Conservation (phyloP, 2,113 vertebrate genomes). For the Murina feae region DNA sequence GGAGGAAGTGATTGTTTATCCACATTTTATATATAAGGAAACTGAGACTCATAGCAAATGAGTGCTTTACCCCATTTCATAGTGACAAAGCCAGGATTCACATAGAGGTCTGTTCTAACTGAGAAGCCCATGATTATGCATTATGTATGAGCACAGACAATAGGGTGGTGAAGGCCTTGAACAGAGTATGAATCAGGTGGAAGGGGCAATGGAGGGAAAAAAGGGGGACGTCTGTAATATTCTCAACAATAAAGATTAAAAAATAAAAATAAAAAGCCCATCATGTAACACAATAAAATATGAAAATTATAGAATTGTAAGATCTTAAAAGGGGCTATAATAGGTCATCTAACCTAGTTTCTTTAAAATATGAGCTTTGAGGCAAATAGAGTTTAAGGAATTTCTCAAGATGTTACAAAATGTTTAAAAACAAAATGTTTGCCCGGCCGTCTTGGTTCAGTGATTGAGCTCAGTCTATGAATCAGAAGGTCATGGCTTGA, state of each 20-base stretch:
- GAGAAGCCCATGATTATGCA: not conserved
- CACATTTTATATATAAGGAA: not conserved
- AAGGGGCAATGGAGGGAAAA: too few species aligned
- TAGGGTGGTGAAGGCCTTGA: too few species aligned
- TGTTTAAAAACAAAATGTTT: not conserved
- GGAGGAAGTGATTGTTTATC: not conserved
- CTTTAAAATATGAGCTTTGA: not conserved
- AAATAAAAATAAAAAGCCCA: too few species aligned
- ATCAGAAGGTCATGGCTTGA: too few species aligned
- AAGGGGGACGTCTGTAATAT: too few species aligned
- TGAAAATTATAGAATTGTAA: not conserved
- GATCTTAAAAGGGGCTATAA: not conserved
- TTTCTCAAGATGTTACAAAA: not conserved
- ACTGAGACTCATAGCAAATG: not conserved
- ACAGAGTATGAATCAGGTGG: too few species aligned
- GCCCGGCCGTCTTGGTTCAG: too few species aligned
- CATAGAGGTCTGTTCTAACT: not conserved
- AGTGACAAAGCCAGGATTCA: not conserved
- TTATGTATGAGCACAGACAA: too few species aligned
- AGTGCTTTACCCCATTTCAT: not conserved
- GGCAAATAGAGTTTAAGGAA: not conserved
- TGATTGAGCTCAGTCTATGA: too few species aligned
- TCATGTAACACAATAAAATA: not conserved
- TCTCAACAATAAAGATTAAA: too few species aligned
- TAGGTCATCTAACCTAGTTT: not conserved